These are phyloP conservation scores for Griposia aprilina DNA, from an alignment of 2,888 invertebrate species.

Conservation along the genomic window DNA sequence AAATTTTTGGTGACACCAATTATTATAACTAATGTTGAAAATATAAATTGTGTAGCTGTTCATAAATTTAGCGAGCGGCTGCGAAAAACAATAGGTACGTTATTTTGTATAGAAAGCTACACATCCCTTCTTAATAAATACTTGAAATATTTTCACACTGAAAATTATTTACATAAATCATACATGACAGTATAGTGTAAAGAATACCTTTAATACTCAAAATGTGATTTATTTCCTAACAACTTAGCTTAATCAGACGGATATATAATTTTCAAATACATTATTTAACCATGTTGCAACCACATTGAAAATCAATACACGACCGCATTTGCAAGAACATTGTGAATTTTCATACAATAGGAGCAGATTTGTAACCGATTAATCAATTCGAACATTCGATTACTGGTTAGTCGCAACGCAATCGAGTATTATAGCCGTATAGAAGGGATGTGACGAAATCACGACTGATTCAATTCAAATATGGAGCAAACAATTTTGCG, in stretches of 20 bases:
- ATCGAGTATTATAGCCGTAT: constrained; percentile 48
- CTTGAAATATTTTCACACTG: background rate
- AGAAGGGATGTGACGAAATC: constrained; percentile 66
- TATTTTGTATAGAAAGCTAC: background rate
- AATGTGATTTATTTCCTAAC: background rate
- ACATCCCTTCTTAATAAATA: background rate
- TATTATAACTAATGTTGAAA: background rate
- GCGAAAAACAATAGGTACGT: constrained; percentile 5
- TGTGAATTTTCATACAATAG: constrained; percentile 60
- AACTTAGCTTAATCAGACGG: background rate
- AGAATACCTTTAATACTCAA: background rate
- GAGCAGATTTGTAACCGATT: constrained; percentile 60
- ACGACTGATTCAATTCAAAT: constrained; percentile 69
- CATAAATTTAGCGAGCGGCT: constrained; percentile 5
- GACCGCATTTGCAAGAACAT: constrained; percentile 43
- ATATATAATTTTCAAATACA: constrained; percentile 12
- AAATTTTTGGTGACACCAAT: background rate
- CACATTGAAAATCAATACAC: constrained; percentile 50
- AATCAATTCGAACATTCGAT: constrained; percentile 57
- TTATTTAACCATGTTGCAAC: constrained; percentile 39
- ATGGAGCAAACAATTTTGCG: constrained; percentile 79
- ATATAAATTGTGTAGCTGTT: background rate
- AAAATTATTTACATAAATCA: background rate
- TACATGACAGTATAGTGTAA: background rate
- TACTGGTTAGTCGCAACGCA: constrained; percentile 49